Evolutionary conservation across 2,113 vertebrate species (phyloP).

Genomic region (Sigmodon hispidus): DNA sequence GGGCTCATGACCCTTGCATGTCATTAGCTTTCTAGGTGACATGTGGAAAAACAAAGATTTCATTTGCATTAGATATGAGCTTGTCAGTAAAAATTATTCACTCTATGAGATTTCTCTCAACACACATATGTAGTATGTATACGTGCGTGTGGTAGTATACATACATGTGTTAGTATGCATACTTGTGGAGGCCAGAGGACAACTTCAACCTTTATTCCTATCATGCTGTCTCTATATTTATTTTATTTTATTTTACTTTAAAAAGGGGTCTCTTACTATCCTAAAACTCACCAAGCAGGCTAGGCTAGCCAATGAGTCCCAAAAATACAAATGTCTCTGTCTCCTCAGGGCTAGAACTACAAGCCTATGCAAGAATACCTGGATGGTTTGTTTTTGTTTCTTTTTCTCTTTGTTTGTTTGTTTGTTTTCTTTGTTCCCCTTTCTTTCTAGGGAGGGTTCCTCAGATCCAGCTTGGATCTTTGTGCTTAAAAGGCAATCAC

Average conservation of each 20-base stretch:
- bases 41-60: neutral
- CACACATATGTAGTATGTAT: neutral
- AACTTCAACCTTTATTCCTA: neutral
- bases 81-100: neutral
- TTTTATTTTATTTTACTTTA: neutral
- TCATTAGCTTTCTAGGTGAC: neutral
- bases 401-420: neutral
- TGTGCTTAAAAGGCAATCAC: neutral
- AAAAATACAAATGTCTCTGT: neutral
- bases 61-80: constrained; percentile 8
- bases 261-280: neutral
- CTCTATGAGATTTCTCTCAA: neutral
- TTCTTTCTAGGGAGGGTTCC: neutral
- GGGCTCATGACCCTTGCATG: neutral
- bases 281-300: neutral
- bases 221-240: neutral
- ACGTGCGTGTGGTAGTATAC: neutral
- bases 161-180: neutral
- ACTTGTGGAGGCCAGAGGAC: neutral
- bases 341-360: no score
- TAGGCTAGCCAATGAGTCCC: neutral
- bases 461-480: neutral
- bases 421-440: neutral
- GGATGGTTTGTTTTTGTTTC: neutral
- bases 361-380: neutral